Evolutionary conservation across 2,797 vertebrate genomes (phyloP).

Genomic region (Antrozous pallidus): DNA sequence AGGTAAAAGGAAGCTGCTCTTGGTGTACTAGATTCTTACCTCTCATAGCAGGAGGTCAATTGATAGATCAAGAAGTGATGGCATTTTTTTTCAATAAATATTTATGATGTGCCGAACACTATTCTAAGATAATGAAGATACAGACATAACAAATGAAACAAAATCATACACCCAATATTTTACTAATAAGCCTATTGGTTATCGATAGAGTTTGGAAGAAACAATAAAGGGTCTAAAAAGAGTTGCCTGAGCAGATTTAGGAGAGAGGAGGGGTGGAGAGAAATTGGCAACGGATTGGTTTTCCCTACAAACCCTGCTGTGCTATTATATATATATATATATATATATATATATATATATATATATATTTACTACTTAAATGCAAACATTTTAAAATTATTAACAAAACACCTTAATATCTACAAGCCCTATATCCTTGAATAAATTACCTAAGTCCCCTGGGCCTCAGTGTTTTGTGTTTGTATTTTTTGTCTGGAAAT

Average conservation of each 20-base stretch:
- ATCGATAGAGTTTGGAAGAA: neutral
- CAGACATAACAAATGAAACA: neutral
- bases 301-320: neutral
- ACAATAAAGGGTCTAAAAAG: neutral
- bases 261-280: neutral
- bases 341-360: neutral
- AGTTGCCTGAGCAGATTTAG: neutral
- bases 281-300: neutral
- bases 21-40: neutral
- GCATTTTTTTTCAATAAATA: conserved; percentile 15
- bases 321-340: neutral
- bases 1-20: neutral
- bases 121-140: neutral
- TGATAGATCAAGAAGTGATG: neutral
- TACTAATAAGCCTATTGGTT: neutral
- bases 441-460: neutral
- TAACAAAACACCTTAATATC: neutral
- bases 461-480: neutral
- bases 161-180: neutral
- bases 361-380: neutral
- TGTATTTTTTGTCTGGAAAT: neutral
- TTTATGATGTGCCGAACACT: neutral
- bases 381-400: neutral
- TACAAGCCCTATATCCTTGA: neutral
- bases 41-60: neutral